A percentile compares a stretch with the other conserved stretches of the same genome.
Conservation (phyloP, 1,140 invertebrate species). For the Heliconius hewitsoni region DNA sequence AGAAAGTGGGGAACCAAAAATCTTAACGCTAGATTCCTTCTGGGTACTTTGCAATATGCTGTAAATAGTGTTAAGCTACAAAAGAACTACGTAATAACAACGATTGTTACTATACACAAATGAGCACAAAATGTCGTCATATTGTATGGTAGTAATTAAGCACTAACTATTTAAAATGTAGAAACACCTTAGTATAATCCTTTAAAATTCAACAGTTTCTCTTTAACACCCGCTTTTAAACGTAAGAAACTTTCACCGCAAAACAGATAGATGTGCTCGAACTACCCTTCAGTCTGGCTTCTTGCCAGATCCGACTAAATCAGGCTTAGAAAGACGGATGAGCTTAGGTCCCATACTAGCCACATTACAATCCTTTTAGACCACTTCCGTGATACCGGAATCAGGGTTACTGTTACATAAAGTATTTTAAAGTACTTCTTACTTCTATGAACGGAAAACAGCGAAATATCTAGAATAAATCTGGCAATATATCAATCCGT, state of each 20-base stretch:
- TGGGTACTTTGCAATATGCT: too few relatives aligned
- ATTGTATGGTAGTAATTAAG: not conserved
- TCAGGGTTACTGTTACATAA: conserved; percentile 19
- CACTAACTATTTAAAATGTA: not conserved
- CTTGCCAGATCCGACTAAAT: conserved; percentile 32
- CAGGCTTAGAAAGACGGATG: conserved; percentile 37
- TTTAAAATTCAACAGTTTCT: conserved; percentile 6
- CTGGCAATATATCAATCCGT: not conserved
- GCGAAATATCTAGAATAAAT: not conserved
- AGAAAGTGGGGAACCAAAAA: too few relatives aligned
- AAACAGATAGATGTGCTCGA: conserved; percentile 23
- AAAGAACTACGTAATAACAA: too few relatives aligned
- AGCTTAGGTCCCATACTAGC: conserved; percentile 30
- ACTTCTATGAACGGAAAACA: not conserved
- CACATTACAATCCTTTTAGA: conserved; percentile 38
- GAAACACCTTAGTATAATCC: not conserved
- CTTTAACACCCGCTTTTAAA: not conserved
- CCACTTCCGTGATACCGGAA: conserved; percentile 31
- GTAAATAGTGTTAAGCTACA: too few relatives aligned
- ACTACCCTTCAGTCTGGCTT: conserved; percentile 26
- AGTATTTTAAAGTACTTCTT: conserved; percentile 1
- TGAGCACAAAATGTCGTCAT: too few relatives aligned
- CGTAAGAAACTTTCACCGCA: conserved; percentile 21
- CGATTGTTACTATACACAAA: too few relatives aligned
- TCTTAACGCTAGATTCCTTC: too few relatives aligned